These are phyloP conservation scores for Astreopora myriophthalma DNA, from an alignment of 64 coral and sea anemone genomes.

Conservation along the genomic window DNA sequence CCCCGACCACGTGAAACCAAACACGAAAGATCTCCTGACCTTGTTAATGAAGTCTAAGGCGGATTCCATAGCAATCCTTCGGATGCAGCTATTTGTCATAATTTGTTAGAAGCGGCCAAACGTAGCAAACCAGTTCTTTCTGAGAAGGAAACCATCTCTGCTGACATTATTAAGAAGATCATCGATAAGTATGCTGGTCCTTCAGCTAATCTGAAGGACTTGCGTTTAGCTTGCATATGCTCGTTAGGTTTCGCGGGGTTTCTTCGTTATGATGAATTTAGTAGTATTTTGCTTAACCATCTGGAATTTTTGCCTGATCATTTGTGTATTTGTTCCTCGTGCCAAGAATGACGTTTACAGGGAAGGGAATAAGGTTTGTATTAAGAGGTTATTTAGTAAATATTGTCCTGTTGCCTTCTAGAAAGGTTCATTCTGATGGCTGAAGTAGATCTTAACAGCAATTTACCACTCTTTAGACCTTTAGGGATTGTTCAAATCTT, in stretches of 20 bases:
- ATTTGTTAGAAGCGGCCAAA: conserved; percentile 45
- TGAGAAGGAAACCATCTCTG: conserved; percentile 39
- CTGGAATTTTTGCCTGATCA: conserved; percentile 23
- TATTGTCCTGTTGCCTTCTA: conserved; percentile 52
- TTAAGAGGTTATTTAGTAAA: conserved; percentile 18
- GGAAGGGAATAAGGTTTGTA: conserved; percentile 57
- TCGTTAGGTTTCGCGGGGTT: conserved; percentile 57
- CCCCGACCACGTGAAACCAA: neutral
- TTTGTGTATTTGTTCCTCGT: conserved; percentile 58
- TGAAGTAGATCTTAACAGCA: conserved; percentile 2
- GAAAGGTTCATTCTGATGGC: conserved; percentile 23
- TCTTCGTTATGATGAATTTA: conserved; percentile 55
- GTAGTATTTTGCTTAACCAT: conserved; percentile 1
- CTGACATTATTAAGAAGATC: conserved; percentile 70
- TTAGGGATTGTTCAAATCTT: too few species aligned
- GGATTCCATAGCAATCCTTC: conserved; percentile 23
- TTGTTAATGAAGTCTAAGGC: neutral
- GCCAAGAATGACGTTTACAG: conserved; percentile 47
- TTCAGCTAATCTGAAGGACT: conserved; percentile 21
- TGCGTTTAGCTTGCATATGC: conserved; percentile 63
- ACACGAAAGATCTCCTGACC: neutral
- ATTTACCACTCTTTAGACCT: neutral
- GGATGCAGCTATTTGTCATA: conserved; percentile 42
- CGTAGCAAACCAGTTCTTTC: neutral
- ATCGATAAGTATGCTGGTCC: conserved; percentile 65